Base-by-base conservation (phyloP, 2,888 invertebrate genomes). In the Malacosoma neustria region DNA sequence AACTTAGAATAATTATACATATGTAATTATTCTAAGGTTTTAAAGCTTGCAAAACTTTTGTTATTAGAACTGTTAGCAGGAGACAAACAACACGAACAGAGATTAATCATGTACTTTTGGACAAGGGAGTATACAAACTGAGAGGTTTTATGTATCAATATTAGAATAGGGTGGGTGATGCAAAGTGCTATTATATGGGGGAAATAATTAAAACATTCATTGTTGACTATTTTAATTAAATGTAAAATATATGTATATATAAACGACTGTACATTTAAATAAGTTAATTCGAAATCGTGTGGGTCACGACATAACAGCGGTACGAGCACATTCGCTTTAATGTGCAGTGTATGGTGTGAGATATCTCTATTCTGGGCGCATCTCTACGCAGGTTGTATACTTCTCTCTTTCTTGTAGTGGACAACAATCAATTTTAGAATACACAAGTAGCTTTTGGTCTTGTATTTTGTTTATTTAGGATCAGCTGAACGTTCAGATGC, bases 181-280 rank as follows among this genome's bases (percentile, higher is more conserved):
- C 41, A 49, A 43, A 37, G 49, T 41, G 41, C 42, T 42, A 43
- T 53, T 46, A 50, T 45, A 47, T 36, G 39, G 43, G 49, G 62
- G 47, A 67, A 72, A 66, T 65, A 72, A 72, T 59, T 61, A 54
- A 62, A 61, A 60, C 59, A 59, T 60, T 58, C 59, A 56, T 67
- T 74, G 62, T 75, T 66, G 73, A 77, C 73, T 73, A 71, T 74
- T 76, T 79, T 79, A 77, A 79, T 77, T 64, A 64, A 42, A 70
- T 71, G 72, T 74, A 77, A 74, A 75, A 72, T 61, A 61, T 72
- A 67, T 75, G 51, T 54, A 61, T 72, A 67, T 75, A 74, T 74
- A 75, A 75, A 76, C 68, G 56, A 68, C 76, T 76, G 76, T 76
- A 76, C 72, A 76, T 69, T 72, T 63, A 39, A 65, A 72, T 77